Conservation (phyloP, 1,140 invertebrate species). For the Megalopta genalis region DNA sequence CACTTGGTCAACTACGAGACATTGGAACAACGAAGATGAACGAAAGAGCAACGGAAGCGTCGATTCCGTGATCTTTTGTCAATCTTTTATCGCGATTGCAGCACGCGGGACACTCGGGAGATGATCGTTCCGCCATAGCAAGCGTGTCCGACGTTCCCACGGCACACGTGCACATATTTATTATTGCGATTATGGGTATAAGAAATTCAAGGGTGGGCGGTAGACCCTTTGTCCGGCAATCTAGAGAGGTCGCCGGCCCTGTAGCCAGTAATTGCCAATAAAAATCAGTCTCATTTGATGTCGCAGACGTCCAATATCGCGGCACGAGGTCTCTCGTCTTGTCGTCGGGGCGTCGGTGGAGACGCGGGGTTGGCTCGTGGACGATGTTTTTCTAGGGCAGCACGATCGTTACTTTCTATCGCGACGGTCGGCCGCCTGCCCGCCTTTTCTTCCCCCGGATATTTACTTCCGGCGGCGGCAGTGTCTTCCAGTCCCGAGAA, state of each 20-base stretch:
- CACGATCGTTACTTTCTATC: conserved; percentile 61
- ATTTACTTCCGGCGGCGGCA: conserved; percentile 51
- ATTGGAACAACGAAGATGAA: too few relatives aligned
- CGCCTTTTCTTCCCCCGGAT: conserved; percentile 38
- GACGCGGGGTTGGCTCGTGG: not conserved
- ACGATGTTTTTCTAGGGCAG: conserved; percentile 52
- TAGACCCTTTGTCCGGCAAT: too few relatives aligned
- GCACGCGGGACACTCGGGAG: too few relatives aligned
- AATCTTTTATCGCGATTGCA: too few relatives aligned
- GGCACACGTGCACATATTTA: too few relatives aligned
- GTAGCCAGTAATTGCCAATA: conserved; percentile 19
- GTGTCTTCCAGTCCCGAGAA: conserved; percentile 46
- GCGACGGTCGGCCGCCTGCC: conserved; percentile 17
- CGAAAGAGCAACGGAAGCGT: too few relatives aligned
- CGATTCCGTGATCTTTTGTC: too few relatives aligned
- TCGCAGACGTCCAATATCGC: conserved; percentile 2
- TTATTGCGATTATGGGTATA: too few relatives aligned
- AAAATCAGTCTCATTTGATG: conserved; percentile 31
- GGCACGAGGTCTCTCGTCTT: not conserved
- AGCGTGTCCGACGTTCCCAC: too few relatives aligned
- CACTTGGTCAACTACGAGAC: too few relatives aligned
- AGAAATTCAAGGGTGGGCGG: too few relatives aligned
- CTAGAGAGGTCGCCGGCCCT: not conserved
- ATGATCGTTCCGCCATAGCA: too few relatives aligned
- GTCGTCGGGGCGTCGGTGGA: not conserved